Evolutionary conservation across 1,140 invertebrate genomes (phyloP).

Genomic region (Lepidurus arcticus): DNA sequence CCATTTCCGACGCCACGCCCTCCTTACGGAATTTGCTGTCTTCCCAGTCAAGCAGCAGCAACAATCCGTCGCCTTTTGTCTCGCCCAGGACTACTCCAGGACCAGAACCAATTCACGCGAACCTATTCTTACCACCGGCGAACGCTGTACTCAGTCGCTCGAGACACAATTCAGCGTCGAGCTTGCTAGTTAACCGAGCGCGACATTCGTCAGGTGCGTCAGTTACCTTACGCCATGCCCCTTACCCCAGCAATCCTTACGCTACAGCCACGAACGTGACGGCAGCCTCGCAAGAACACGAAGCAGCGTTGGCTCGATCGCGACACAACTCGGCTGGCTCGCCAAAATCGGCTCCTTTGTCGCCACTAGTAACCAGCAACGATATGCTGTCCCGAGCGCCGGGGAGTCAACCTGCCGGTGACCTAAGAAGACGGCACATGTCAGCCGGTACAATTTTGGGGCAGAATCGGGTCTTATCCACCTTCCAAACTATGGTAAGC

Average conservation of each 20-base stretch:
- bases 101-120: constrained; percentile 40
- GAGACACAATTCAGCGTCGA: constrained; percentile 42
- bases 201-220: constrained; percentile 41
- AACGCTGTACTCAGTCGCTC: constrained; percentile 42
- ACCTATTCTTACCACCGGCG: constrained; percentile 32
- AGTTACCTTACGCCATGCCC: constrained; percentile 37
- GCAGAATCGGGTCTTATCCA: constrained; percentile 36
- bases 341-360: constrained; percentile 40
- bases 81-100: constrained; percentile 72
- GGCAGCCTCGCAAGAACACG: background rate
- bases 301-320: constrained; percentile 31
- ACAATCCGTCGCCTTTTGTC: constrained; percentile 71
- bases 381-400: background rate
- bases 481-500: constrained; percentile 25
- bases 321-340: constrained; percentile 39
- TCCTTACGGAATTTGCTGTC: constrained; percentile 24
- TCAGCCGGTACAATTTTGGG: constrained; percentile 39
- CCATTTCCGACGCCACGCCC: constrained; percentile 32
- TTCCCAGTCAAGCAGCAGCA: constrained; percentile 40
- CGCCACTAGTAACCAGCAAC: constrained; percentile 38
- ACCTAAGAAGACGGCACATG: constrained; percentile 39
- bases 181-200: constrained; percentile 37
- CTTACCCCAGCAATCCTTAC: constrained; percentile 38
- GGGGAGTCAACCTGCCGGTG: constrained; percentile 32
- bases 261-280: constrained; percentile 35